Evolutionary conservation across 2,888 invertebrate genomes (phyloP).

Genomic region (Gari tellinella): DNA sequence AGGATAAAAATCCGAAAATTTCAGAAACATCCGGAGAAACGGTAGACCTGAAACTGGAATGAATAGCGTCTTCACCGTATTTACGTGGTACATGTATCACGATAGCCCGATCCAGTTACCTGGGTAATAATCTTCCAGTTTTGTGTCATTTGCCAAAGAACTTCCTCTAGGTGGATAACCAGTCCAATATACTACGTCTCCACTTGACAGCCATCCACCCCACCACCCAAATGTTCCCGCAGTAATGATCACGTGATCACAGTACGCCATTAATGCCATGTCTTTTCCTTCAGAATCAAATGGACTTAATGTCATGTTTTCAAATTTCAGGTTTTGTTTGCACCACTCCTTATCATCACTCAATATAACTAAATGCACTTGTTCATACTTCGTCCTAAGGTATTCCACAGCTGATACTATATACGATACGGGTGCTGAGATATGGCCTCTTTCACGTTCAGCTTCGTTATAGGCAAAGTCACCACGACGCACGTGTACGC

Average conservation of each 20-base stretch:
- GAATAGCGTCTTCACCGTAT: too few species aligned
- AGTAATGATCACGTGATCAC: too few species aligned
- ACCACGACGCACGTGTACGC: slow-evolving; percentile 7
- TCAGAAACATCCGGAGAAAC: too few species aligned
- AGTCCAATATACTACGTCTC: slow-evolving; percentile 4
- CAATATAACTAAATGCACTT: not conserved
- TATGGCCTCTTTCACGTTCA: not conserved
- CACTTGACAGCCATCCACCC: slow-evolving; percentile 10
- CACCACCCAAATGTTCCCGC: slow-evolving; percentile 1
- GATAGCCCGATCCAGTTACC: slow-evolving; percentile 2
- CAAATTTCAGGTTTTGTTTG: slow-evolving; percentile 3
- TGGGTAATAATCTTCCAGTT: slow-evolving; percentile 7
- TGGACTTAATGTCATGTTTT: not conserved
- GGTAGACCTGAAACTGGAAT: too few species aligned
- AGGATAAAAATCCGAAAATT: too few species aligned
- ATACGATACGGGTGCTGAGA: too few species aligned
- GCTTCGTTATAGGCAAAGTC: not conserved
- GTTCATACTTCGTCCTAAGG: too few species aligned
- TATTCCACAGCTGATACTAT: too few species aligned
- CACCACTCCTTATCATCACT: slow-evolving; percentile 15
- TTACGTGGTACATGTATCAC: too few species aligned
- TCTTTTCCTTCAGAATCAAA: not conserved
- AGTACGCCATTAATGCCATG: too few species aligned
- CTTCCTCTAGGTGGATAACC: not conserved
- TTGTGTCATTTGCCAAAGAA: not conserved